A percentile compares a stretch with the other conserved stretches of the same genome.
phyloP scores from a whole-genome alignment of 2,113 vertebrate species.

The Scomber scombrus region DNA sequence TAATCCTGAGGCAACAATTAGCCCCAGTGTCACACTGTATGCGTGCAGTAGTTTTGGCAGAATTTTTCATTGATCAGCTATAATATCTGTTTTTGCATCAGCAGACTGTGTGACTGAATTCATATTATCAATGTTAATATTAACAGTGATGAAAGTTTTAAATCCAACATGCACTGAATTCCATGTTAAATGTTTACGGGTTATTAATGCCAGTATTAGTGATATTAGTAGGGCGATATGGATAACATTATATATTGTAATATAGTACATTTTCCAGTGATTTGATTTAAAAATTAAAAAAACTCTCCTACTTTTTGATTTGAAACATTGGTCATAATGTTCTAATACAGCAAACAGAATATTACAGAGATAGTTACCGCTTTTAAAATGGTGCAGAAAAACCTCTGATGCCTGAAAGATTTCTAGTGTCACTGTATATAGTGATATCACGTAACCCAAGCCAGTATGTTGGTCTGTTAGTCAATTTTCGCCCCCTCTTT shows the following conservation, averaged over 20 bases:
- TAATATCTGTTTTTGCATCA: conserved; percentile 19
- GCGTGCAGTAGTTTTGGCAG: not conserved
- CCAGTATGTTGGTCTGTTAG: not conserved
- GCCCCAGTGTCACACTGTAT: not conserved
- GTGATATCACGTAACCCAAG: not conserved
- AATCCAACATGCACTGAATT: too few relatives aligned
- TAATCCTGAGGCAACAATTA: conserved; percentile 5
- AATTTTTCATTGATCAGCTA: conserved; percentile 12
- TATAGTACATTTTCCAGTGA: too few relatives aligned
- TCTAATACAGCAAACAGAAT: too few relatives aligned
- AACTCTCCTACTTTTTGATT: too few relatives aligned
- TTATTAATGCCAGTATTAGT: too few relatives aligned
- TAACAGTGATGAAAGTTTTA: not conserved
- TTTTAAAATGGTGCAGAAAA: not conserved
- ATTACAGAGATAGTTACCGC: not conserved
- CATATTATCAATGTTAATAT: not conserved
- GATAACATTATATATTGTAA: too few relatives aligned
- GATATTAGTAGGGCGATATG: too few relatives aligned
- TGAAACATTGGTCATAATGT: too few relatives aligned
- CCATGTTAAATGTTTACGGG: too few relatives aligned
- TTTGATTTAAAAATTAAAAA: too few relatives aligned
- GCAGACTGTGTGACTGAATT: not conserved
- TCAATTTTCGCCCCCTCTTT: conserved; percentile 15
- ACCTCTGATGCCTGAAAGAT: not conserved
- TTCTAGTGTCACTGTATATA: not conserved